Evolutionary conservation across 2,797 vertebrate species (phyloP), one percentile per base, ranked within the genome.

Genomic region (Cetoscarus ocellatus): DNA sequence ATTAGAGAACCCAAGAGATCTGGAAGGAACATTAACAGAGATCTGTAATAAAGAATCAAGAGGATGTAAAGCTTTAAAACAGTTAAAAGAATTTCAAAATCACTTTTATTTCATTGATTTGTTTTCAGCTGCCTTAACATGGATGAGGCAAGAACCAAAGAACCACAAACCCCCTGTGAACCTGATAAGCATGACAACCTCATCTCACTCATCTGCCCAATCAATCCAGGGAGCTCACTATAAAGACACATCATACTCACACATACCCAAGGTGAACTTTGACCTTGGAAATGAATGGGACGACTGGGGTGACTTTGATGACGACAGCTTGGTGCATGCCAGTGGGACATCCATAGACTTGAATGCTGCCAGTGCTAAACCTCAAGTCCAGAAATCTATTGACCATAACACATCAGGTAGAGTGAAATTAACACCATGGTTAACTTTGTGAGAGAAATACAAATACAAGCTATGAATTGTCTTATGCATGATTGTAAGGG

Each of bases 231-330:
- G 12, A 8, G 1, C 10, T 55, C 11, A 2, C 42, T 35, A 15
- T 13, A 8, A 58, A 49, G 39, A 40, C 7, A 42, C 19, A 35
- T 67, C 56, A 45, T 57, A 50, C 36, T 43, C 57, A 44, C 80
- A 67, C 53, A 77, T 82, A 69, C 90, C 93, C 14, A 84, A 89
- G 74, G 89, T 96, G 75, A 94, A 82, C 86, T 97, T 96, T 85
- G 96, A 98, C 84, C 93, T 96, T 8, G 95, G 93, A 88, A 85
- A 94, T 36, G 91, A 92, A 34, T 92, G 90, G 90, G 96, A 98
- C 42, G 86, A 96, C 88, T 97, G 96, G 97, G 93, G 91, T 60
- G 95, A 99, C 92, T 96, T 96, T 84, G 96, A 96, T 83, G 96
- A 98, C 45, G 94, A 95, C 14, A 95, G 92, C 70, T 88, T 98